These are phyloP conservation scores for Scaeva pyrastri DNA, from an alignment of 2,888 invertebrate species.

Conservation along the genomic window DNA sequence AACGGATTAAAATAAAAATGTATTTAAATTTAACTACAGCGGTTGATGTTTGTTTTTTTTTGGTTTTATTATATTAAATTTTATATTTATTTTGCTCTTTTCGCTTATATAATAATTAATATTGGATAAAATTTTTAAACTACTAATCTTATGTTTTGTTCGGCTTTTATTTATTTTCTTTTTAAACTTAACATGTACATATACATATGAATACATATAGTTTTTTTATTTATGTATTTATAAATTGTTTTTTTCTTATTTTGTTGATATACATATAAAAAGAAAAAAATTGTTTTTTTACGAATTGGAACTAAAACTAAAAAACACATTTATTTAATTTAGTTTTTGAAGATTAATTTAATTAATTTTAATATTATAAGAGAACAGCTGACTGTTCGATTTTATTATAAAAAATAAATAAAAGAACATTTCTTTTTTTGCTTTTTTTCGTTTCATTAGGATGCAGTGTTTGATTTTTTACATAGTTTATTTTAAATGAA, in stretches of 20 bases:
- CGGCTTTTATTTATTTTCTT: constrained; percentile 38
- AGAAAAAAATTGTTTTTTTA: constrained; percentile 27
- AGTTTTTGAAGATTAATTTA: constrained; percentile 31
- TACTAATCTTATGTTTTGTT: constrained; percentile 55
- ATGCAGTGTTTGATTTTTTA: constrained; percentile 37
- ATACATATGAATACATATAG: constrained; percentile 64
- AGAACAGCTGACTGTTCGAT: constrained; percentile 33
- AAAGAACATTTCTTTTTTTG: constrained; percentile 30
- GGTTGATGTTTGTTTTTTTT: constrained; percentile 52
- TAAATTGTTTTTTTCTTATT: constrained; percentile 30
- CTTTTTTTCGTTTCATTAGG: constrained; percentile 43
- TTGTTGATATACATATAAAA: constrained; percentile 23
- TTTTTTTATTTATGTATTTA: constrained; percentile 38
- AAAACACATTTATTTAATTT: constrained; percentile 34
- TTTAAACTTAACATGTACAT: constrained; percentile 72
- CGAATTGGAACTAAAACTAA: constrained; percentile 63
- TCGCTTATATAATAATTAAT: constrained; percentile 67
- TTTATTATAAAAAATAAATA: constrained; percentile 67
- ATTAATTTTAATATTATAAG: constrained; percentile 44
- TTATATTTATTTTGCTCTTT: constrained; percentile 53
- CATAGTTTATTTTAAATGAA: constrained; percentile 40
- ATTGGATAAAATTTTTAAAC: constrained; percentile 72
- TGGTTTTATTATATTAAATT: not conserved
- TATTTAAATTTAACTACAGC: constrained; percentile 52
- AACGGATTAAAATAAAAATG: constrained; percentile 15